Evolutionary conservation across 2,113 vertebrate species (phyloP).

Genomic region (Myocastor coypus): DNA sequence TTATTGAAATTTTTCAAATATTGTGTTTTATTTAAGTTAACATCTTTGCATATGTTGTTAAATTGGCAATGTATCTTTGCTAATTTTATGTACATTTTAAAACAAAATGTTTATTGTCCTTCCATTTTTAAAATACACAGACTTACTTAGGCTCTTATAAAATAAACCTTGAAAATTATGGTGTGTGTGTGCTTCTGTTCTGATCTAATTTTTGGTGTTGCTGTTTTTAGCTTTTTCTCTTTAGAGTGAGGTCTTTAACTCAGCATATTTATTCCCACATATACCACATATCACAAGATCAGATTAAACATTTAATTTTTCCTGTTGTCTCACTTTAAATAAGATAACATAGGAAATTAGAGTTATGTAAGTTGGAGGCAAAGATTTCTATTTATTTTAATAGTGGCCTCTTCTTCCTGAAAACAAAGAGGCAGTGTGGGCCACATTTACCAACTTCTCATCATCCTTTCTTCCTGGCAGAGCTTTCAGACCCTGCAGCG

Average conservation of each 20-base stretch:
- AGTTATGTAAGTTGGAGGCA: background rate
- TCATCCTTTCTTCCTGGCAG: background rate
- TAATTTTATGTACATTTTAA: background rate
- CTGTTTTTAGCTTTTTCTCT: background rate
- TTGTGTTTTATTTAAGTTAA: constrained; percentile 48
- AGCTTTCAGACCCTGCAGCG: fast-evolving
- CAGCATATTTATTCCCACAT: background rate
- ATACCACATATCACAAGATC: background rate
- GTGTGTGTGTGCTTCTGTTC: background rate
- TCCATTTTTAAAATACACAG: background rate
- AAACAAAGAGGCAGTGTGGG: background rate
- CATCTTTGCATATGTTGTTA: background rate
- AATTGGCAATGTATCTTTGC: background rate
- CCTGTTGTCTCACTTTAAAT: background rate
- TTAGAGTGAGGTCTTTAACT: background rate
- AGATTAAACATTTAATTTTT: background rate
- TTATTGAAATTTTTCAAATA: background rate
- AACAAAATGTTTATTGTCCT: background rate
- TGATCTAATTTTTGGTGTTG: background rate
- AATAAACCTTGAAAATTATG: background rate
- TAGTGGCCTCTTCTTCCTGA: background rate
- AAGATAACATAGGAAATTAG: background rate
- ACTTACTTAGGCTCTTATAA: background rate
- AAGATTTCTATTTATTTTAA: background rate
- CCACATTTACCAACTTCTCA: background rate